These are phyloP conservation scores for Zaprionus africanus DNA, from an alignment of 1,140 invertebrate species.

Conservation along the genomic window DNA sequence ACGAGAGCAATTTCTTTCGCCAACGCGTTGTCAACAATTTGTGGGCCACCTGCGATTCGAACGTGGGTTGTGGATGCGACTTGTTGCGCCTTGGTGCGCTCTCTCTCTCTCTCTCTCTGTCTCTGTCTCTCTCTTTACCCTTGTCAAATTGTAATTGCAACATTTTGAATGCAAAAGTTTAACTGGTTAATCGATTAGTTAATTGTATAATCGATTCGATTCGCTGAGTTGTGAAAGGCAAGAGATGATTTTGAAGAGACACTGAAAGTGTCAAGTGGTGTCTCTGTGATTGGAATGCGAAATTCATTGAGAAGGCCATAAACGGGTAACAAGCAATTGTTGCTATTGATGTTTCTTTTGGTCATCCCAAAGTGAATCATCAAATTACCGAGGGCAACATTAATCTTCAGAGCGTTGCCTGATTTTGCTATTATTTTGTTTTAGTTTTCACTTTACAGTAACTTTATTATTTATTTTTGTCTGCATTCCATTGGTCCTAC, in stretches of 20 bases:
- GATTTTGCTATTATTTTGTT: not conserved
- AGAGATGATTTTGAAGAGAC: conserved; percentile 29
- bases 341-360: conserved; percentile 5
- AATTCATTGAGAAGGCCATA: conserved; percentile 41
- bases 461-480: not conserved
- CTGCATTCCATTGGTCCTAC: not conserved
- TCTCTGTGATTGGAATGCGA: conserved; percentile 27
- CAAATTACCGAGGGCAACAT: not conserved
- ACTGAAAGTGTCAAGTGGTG: conserved; percentile 68
- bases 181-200: conserved; percentile 14
- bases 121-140: not conserved
- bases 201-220: conserved; percentile 39
- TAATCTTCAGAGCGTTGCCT: not conserved
- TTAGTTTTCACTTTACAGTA: not conserved
- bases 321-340: conserved; percentile 21
- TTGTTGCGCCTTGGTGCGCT: not conserved
- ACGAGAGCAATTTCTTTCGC: conserved; percentile 55
- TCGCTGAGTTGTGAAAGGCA: conserved; percentile 50
- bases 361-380: conserved; percentile 21
- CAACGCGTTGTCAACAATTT: conserved; percentile 34
- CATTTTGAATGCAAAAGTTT: conserved; percentile 16
- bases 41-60: conserved; percentile 64
- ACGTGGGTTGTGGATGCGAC: conserved; percentile 43
- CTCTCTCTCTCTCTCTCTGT: not conserved
- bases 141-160: conserved; percentile 31